Evolutionary conservation across 2,113 vertebrate species (phyloP).

Genomic region (Camelus dromedarius): DNA sequence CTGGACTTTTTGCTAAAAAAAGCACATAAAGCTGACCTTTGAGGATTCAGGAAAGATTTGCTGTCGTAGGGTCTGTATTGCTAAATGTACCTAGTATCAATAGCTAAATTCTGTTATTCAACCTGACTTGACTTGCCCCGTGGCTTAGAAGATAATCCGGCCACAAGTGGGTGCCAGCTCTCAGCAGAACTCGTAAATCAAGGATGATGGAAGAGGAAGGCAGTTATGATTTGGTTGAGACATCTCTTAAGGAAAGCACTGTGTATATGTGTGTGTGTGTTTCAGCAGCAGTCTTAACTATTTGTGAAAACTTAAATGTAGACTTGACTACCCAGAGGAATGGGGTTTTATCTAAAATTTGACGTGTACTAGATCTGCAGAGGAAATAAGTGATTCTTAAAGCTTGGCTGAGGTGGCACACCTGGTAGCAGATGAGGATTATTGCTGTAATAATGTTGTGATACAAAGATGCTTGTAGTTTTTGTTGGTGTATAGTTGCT

Average conservation of each 20-base stretch:
- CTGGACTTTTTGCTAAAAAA: background rate
- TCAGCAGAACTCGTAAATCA: background rate
- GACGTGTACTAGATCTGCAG: background rate
- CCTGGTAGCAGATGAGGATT: background rate
- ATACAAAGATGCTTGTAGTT: background rate
- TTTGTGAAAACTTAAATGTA: conserved; percentile 29
- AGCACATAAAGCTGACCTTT: background rate
- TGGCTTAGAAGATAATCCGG: background rate
- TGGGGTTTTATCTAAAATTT: background rate
- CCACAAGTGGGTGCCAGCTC: background rate
- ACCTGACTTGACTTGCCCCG: background rate
- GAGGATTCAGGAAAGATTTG: background rate
- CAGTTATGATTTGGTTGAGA: conserved; percentile 18
- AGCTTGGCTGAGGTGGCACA: background rate
- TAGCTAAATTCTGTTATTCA: conserved; percentile 6
- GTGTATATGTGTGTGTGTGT: background rate
- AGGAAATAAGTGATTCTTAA: background rate
- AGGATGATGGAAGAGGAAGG: background rate
- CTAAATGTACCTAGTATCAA: background rate
- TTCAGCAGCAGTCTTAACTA: background rate
- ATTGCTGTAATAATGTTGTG: background rate
- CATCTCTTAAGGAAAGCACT: background rate
- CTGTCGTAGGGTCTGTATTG: background rate
- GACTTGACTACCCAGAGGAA: background rate
- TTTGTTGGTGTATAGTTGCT: too few relatives aligned